Evolutionary conservation across 1,140 invertebrate genomes (phyloP).

Genomic region (Lithobius niger): DNA sequence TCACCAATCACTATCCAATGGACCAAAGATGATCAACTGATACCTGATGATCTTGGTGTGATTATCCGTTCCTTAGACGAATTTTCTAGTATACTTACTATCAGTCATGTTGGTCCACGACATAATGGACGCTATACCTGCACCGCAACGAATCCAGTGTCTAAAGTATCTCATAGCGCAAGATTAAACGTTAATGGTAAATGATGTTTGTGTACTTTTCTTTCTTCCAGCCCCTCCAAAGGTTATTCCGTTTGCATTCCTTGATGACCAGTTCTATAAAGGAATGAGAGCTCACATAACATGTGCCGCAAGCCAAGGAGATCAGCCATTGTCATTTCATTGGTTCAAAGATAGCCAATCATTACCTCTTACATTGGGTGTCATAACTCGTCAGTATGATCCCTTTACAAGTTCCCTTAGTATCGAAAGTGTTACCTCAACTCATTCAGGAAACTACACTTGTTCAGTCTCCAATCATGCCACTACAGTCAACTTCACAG

Average conservation of each 20-base stretch:
- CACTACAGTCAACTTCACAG: conserved; percentile 44
- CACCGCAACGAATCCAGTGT: no score
- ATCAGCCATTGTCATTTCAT: conserved; percentile 73
- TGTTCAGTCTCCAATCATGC: conserved; percentile 48
- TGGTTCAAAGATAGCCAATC: conserved; percentile 52
- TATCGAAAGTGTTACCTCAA: conserved; percentile 44
- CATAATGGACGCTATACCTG: no score
- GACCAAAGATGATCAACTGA: no score
- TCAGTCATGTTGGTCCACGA: no score
- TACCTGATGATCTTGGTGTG: no score
- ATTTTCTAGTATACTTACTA: no score
- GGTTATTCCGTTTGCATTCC: conserved; percentile 22
- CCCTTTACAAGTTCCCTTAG: conserved; percentile 34
- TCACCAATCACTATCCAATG: no score
- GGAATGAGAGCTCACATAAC: conserved; percentile 46
- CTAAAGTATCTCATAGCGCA: no score
- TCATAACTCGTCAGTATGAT: conserved; percentile 9
- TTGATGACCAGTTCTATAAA: conserved; percentile 26
- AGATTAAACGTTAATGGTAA: no score
- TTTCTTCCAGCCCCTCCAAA: conserved; percentile 19
- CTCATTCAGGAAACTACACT: conserved; percentile 50
- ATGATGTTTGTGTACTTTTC: no score
- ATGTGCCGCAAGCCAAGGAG: conserved; percentile 86
- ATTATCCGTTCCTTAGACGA: no score
- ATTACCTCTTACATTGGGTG: conserved; percentile 18